Base-by-base conservation (phyloP, 1,140 invertebrate genomes). In the Drosophila willistoni region DNA sequence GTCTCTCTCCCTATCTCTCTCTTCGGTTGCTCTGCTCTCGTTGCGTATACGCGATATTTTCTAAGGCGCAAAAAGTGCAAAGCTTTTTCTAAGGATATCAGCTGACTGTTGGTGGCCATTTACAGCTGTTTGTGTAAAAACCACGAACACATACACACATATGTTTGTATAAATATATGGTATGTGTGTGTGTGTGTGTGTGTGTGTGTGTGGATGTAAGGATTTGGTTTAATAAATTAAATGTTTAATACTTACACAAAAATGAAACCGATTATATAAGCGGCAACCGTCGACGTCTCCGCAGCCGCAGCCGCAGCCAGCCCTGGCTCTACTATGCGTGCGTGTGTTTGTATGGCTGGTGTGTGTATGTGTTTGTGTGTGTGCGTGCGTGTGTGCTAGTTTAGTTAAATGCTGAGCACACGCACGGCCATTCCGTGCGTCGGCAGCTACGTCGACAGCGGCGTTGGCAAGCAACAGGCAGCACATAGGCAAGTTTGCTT, bases 231-330 rank as follows among this genome's bases (percentile, higher is more conserved):
- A 79, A 73, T 70, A 86, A 85, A 85, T 82, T 87, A 68, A 77
- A 79, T 51, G 44, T 71, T 78, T 68, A 71, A 87, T 86, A 86
- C 83, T 86, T 86, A 86, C 83, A 86, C 44, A 22, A 22, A 51
- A 79, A 81, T 72, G 79, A 87, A 82, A 70, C 83, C 69, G 79
- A 89, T 89, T 89, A 89, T 89, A 83, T 89, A 89, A 87, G 84
- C 68, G 67, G 33, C 68, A 54, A 64, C 33, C 19, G 36, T 64
- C 2, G 36, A 12, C 39, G 62, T 29, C 29, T 5, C 29, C 6
- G 29, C 6, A 29, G 29, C 29, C 6, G 29, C 6, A 29, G 29
- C 29, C 29, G 6, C 29, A 29, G 29, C 56, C 60, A 70, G 82
- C 39, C 57, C 54, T 69, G 62, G 12, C 41, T 29, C 7, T 63